phyloP scores from a whole-genome alignment of 2,797 vertebrate genomes.

The Paedocypris micromegethes region DNA sequence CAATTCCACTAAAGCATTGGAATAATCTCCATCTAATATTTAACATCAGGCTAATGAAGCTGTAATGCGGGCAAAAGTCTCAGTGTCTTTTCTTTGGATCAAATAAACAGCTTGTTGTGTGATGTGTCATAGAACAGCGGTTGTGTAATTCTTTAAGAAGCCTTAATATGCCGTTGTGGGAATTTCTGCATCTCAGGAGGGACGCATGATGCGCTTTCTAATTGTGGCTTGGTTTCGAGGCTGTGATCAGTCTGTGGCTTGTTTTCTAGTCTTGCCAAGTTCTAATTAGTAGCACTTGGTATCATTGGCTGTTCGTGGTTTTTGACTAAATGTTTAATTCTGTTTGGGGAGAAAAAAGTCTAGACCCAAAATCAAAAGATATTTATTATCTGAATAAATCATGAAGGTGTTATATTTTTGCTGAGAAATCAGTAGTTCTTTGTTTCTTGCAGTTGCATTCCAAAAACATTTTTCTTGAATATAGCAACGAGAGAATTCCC shows the following conservation, averaged over 20 bases:
- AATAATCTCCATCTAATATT: conserved; percentile 24
- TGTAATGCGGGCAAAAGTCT: not conserved
- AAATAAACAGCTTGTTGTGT: not conserved
- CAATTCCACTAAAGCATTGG: conserved; percentile 51
- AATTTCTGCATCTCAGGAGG: conserved; percentile 4
- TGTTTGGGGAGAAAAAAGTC: too few species aligned
- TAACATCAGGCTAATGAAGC: not conserved
- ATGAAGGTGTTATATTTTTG: too few species aligned
- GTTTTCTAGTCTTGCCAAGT: conserved; percentile 4
- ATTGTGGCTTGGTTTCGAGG: conserved; percentile 25
- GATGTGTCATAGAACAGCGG: conserved; percentile 16
- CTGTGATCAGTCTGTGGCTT: not conserved
- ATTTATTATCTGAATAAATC: too few species aligned
- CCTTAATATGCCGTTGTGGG: not conserved
- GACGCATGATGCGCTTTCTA: conserved; percentile 21
- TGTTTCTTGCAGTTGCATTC: too few species aligned
- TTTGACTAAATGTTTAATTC: too few species aligned
- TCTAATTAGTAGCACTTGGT: not conserved
- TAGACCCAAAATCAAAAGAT: too few species aligned
- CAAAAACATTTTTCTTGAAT: too few species aligned
- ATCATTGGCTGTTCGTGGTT: not conserved
- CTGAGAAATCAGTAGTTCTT: too few species aligned
- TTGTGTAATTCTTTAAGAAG: conserved; percentile 4
- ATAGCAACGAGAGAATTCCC: too few species aligned
- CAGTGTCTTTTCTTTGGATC: not conserved